phyloP scores from a whole-genome alignment of 37 sponge, comb jelly and placozoan species.

The Tethya wilhelma region DNA sequence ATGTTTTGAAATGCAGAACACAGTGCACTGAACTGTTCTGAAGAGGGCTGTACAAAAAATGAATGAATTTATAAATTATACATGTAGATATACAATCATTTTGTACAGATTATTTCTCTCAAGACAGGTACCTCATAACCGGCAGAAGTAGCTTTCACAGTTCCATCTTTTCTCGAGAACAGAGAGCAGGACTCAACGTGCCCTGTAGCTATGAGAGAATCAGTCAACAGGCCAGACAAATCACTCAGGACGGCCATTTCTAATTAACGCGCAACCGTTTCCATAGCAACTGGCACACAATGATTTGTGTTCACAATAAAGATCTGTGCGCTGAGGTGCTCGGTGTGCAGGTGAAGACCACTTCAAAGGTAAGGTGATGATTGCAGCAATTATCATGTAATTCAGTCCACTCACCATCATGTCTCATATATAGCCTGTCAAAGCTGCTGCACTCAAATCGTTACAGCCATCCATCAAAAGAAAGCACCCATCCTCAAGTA shows the following conservation, averaged over 20 bases:
- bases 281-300: conserved; percentile 1
- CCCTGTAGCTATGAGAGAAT: conserved; percentile 73
- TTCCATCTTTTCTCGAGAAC: conserved; percentile 63
- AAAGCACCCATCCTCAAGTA: too few relatives aligned
- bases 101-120: neutral
- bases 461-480: too few relatives aligned
- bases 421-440: too few relatives aligned
- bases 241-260: neutral
- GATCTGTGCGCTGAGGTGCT: conserved; percentile 20
- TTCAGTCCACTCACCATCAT: too few relatives aligned
- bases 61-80: neutral
- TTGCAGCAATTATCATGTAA: too few relatives aligned
- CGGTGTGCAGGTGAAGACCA: too few relatives aligned
- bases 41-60: conserved; percentile 29
- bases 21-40: conserved; percentile 62
- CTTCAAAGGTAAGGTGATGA: too few relatives aligned
- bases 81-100: neutral
- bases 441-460: too few relatives aligned
- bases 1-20: conserved; percentile 53
- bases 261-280: neutral
- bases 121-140: conserved; percentile 67
- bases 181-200: conserved; percentile 90
- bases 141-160: conserved; percentile 71
- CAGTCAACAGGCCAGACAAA: conserved; percentile 52
- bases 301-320: conserved; percentile 5